These are phyloP conservation scores for Knipowitschia caucasica DNA, from an alignment of 2,797 vertebrate genomes.

Conservation along the genomic window DNA sequence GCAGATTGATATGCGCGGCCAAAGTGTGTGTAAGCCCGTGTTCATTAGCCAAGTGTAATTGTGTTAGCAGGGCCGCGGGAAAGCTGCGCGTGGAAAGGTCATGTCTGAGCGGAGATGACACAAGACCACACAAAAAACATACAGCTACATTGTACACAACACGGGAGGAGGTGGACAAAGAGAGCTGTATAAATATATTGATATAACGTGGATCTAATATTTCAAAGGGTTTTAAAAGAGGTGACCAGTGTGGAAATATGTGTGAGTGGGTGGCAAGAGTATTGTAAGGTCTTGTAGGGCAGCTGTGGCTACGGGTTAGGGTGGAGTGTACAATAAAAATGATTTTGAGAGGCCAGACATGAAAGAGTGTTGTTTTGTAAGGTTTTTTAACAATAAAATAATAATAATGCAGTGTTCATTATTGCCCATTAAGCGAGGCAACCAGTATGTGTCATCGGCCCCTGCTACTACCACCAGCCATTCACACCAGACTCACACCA, in stretches of 20 bases:
- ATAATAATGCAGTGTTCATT: too few species aligned
- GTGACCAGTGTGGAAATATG: background rate
- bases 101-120: slow-evolving; percentile 70
- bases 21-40: slow-evolving; percentile 49
- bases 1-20: slow-evolving; percentile 70
- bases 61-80: slow-evolving; percentile 70
- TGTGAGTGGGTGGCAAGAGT: background rate
- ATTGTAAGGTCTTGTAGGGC: too few species aligned
- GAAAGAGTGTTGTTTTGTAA: too few species aligned
- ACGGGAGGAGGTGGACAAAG: background rate
- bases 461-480: too few species aligned
- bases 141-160: slow-evolving; percentile 1
- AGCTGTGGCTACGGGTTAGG: too few species aligned
- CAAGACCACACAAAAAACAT: slow-evolving; percentile 28
- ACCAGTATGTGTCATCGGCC: too few species aligned
- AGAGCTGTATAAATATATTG: background rate
- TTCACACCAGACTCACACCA: too few species aligned
- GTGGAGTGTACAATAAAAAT: too few species aligned
- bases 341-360: too few species aligned
- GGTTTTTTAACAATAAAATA: too few species aligned
- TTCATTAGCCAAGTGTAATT: slow-evolving; percentile 80
- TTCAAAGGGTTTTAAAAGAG: background rate
- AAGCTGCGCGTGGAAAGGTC: slow-evolving; percentile 76
- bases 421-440: too few species aligned
- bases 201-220: background rate